Percentiles rank a stretch among this genome's conserved stretches.
Conservation (phyloP, 2,888 invertebrate species). For the Tribolium freemani region DNA sequence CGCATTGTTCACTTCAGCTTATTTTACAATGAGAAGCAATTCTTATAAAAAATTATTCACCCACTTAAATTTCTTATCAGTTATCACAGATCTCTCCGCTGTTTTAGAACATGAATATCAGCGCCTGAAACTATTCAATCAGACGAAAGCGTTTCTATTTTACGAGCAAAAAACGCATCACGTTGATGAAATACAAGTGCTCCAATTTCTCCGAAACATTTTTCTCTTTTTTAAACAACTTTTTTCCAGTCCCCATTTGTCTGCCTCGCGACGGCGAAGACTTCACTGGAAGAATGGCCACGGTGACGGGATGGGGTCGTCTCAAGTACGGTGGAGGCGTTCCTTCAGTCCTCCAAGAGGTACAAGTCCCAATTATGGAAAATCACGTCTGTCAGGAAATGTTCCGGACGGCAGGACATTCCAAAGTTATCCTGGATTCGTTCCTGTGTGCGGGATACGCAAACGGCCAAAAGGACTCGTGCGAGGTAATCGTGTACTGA, state of each 20-base stretch:
- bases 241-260: constrained; percentile 85
- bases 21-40: too few relatives aligned
- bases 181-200: too few relatives aligned
- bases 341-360: constrained; percentile 90
- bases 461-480: constrained; percentile 92
- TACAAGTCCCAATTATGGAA: constrained; percentile 92
- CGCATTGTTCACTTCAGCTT: too few relatives aligned
- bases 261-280: constrained; percentile 85
- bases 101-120: too few relatives aligned
- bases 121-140: too few relatives aligned
- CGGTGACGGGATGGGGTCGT: constrained; percentile 94
- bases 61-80: too few relatives aligned
- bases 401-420: constrained; percentile 92
- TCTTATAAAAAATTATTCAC: too few relatives aligned
- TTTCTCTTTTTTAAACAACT: neutral
- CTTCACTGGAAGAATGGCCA: constrained; percentile 88
- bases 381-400: constrained; percentile 94
- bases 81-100: too few relatives aligned
- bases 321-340: constrained; percentile 92
- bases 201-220: neutral
- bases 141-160: too few relatives aligned
- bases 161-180: too few relatives aligned
- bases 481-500: constrained; percentile 79
- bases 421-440: constrained; percentile 87
- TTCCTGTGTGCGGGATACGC: constrained; percentile 95